Evolutionary conservation across 1,140 invertebrate genomes (phyloP).

Genomic region (Dendroctonus valens): DNA sequence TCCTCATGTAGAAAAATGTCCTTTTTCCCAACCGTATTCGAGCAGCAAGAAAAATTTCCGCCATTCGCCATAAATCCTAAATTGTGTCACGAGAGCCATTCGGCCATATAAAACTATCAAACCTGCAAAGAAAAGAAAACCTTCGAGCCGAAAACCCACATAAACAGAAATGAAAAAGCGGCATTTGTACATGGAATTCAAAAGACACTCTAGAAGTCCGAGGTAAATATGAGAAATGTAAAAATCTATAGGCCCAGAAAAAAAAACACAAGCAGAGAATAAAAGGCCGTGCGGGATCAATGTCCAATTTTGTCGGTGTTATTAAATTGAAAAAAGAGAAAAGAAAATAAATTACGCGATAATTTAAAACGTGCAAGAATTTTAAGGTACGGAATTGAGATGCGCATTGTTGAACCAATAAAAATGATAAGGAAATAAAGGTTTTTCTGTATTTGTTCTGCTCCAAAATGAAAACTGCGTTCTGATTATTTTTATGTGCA

Average conservation of each 20-base stretch:
- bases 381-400: slow-evolving; percentile 8
- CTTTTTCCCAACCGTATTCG: too few relatives aligned
- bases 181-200: slow-evolving; percentile 4
- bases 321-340: slow-evolving; percentile 25
- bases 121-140: slow-evolving; percentile 23
- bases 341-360: slow-evolving; percentile 15
- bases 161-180: slow-evolving; percentile 26
- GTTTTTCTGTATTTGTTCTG: too few relatives aligned
- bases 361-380: slow-evolving; percentile 27
- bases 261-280: slow-evolving; percentile 7
- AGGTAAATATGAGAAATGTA: not conserved
- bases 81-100: slow-evolving; percentile 20
- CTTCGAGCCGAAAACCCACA: slow-evolving; percentile 11
- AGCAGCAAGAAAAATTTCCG: too few relatives aligned
- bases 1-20: too few relatives aligned
- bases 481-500: too few relatives aligned
- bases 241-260: slow-evolving; percentile 3
- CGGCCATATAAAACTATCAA: slow-evolving; percentile 27
- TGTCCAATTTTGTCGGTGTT: slow-evolving; percentile 20
- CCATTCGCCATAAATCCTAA: slow-evolving; percentile 13
- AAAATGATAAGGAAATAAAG: slow-evolving; percentile 6
- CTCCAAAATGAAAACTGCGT: too few relatives aligned
- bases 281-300: slow-evolving; percentile 23
- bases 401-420: not conserved
- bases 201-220: slow-evolving; percentile 2